Conservation (phyloP, 2,113 vertebrate species). For the Monarcha castaneiventris region DNA sequence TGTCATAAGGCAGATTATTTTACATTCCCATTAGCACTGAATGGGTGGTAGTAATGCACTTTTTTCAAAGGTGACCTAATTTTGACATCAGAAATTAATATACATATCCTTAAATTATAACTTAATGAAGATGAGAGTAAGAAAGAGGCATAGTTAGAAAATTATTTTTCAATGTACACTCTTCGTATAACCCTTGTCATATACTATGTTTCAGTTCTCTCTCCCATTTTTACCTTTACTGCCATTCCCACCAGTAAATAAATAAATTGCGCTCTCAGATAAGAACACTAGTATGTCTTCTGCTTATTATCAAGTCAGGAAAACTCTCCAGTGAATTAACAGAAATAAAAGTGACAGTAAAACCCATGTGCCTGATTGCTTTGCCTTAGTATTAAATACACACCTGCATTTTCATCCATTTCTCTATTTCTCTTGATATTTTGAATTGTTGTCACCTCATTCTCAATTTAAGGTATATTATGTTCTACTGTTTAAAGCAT, state of each 20-base stretch:
- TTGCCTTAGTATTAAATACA: background rate
- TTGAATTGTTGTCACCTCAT: background rate
- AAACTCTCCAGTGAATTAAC: background rate
- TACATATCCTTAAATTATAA: background rate
- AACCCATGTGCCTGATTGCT: background rate
- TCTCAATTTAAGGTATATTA: background rate
- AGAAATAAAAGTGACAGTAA: background rate
- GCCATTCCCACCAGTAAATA: background rate
- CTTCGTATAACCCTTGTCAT: background rate
- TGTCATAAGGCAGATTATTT: background rate
- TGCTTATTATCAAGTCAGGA: background rate
- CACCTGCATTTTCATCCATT: background rate
- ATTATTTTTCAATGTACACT: background rate
- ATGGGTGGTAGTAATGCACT: background rate
- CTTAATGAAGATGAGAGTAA: background rate
- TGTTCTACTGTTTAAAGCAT: background rate
- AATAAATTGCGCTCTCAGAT: background rate
- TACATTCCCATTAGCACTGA: background rate
- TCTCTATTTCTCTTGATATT: background rate
- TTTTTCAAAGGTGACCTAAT: background rate
- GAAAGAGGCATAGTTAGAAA: background rate
- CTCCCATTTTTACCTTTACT: background rate
- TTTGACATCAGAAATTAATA: background rate
- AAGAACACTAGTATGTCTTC: background rate
- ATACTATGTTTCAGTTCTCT: background rate